A percentile compares a stretch with the other conserved stretches of the same genome.
Conservation (phyloP, 2,888 invertebrate genomes). For the Steromphala cineraria region DNA sequence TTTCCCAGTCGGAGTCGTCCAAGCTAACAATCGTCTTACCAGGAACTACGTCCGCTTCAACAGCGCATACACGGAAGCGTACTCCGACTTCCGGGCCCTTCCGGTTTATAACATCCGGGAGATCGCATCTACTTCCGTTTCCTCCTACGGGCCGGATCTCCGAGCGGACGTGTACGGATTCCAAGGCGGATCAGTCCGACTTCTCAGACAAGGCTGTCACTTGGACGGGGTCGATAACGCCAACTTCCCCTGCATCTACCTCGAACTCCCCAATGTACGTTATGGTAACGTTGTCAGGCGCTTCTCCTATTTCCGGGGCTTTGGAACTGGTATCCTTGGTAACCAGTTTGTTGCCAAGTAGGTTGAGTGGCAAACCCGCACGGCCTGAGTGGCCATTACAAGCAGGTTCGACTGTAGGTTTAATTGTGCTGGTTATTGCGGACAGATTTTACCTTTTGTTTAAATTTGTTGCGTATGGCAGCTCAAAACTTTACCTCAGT, state of each 20-base stretch:
- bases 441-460: too few relatives aligned
- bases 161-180: neutral
- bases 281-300: neutral
- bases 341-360: neutral
- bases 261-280: neutral
- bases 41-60: slow-evolving; percentile 4
- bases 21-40: neutral
- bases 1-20: slow-evolving; percentile 4
- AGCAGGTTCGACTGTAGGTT: too few relatives aligned
- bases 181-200: neutral
- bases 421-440: too few relatives aligned
- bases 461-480: too few relatives aligned
- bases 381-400: too few relatives aligned
- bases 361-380: too few relatives aligned
- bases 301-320: neutral
- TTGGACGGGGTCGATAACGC: neutral
- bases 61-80: slow-evolving; percentile 6
- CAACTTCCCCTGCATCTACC: neutral
- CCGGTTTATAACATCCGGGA: neutral
- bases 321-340: neutral
- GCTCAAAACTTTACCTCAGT: too few relatives aligned
- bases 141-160: neutral
- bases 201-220: neutral
- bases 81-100: slow-evolving; percentile 1
- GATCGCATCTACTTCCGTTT: neutral